Percentiles rank a stretch among this genome's conserved stretches.
Conservation (phyloP, 2,888 invertebrate genomes). For the Euzophera pinguis region DNA sequence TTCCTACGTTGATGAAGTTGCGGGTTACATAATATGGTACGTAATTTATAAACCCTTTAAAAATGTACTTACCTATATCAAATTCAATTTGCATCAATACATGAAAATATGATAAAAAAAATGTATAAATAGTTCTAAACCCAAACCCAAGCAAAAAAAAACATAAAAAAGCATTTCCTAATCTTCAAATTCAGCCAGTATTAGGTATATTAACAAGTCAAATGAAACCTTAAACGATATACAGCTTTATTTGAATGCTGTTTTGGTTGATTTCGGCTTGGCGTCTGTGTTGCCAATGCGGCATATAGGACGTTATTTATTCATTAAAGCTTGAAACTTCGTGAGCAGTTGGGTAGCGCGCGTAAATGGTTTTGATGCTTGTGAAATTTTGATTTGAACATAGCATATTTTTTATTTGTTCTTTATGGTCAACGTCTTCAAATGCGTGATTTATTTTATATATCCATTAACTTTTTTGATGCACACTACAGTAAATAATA, state of each 20-base stretch:
- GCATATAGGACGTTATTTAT: conserved; percentile 48
- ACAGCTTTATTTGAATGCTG: conserved; percentile 14
- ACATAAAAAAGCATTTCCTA: conserved; percentile 59
- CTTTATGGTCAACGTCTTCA: no score
- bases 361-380: conserved; percentile 51
- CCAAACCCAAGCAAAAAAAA: conserved; percentile 42
- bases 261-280: conserved; percentile 34
- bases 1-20: no score
- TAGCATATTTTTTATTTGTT: neutral
- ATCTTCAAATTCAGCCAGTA: conserved; percentile 61
- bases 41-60: no score
- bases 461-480: no score
- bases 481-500: no score
- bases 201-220: conserved; percentile 68
- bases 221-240: conserved; percentile 30
- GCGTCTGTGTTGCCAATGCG: conserved; percentile 23
- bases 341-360: conserved; percentile 53
- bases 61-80: no score
- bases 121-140: conserved; percentile 25
- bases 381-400: neutral
- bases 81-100: conserved; percentile 3
- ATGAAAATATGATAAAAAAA: conserved; percentile 11
- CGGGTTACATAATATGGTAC: no score
- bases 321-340: conserved; percentile 53
- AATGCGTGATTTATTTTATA: no score